Conservation (phyloP, 2,797 vertebrate genomes). For the Hydrophis major region DNA sequence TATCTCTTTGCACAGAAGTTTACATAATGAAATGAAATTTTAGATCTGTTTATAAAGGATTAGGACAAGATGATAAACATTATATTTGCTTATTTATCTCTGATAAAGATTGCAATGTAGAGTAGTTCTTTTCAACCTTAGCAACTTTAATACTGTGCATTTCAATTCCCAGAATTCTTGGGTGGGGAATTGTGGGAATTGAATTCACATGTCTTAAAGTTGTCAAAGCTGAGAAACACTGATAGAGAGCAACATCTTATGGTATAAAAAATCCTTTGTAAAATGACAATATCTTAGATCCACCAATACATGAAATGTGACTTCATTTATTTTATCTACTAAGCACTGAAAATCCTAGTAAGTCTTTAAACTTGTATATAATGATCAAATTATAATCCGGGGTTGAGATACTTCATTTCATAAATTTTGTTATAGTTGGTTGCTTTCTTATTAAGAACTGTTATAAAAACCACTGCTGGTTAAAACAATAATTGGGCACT, state of each 20-base stretch:
- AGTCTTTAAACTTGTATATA: not conserved
- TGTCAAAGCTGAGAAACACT: not conserved
- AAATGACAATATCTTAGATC: not conserved
- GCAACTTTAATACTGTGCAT: not conserved
- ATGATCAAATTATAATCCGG: not conserved
- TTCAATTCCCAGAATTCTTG: not conserved
- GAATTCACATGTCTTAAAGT: not conserved
- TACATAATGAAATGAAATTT: not conserved
- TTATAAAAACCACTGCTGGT: not conserved
- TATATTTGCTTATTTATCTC: not conserved
- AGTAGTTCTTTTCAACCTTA: not conserved
- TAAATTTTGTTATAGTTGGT: not conserved
- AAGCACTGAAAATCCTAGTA: not conserved
- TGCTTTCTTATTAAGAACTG: not conserved
- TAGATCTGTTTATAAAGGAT: not conserved
- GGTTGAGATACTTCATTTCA: not conserved
- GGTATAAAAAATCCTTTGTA: not conserved
- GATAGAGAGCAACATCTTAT: not conserved
- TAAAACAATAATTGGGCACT: not conserved
- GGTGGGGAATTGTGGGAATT: not conserved
- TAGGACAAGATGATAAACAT: not conserved
- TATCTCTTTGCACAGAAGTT: not conserved
- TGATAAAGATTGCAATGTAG: not conserved
- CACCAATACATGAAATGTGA: not conserved
- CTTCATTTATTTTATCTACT: not conserved